A percentile compares a stretch with the other conserved stretches of the same genome.
These are phyloP conservation scores for Pocillopora verrucosa DNA, from an alignment of 64 coral and sea anemone species.

Conservation along the genomic window DNA sequence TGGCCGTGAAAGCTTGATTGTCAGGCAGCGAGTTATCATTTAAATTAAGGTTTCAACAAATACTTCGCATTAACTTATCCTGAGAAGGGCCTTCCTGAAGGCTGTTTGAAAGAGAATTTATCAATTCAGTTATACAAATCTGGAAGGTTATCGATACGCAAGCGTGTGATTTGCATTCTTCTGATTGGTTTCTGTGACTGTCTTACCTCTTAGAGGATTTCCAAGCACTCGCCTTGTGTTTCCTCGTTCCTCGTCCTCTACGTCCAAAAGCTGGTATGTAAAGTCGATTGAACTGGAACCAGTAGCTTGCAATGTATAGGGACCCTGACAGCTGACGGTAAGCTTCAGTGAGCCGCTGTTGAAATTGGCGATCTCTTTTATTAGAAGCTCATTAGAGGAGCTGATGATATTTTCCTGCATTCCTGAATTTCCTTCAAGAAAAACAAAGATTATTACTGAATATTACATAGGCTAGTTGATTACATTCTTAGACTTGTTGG, in stretches of 20 bases:
- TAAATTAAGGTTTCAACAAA: too few relatives aligned
- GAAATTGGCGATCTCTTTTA: constrained; percentile 31
- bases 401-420: background rate
- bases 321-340: constrained; percentile 31
- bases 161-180: background rate
- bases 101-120: background rate
- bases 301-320: constrained; percentile 53
- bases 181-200: too few relatives aligned
- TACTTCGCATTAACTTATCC: too few relatives aligned
- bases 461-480: background rate
- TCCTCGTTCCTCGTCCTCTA: constrained; percentile 13
- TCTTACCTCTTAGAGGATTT: constrained; percentile 62
- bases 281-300: constrained; percentile 61
- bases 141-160: too few relatives aligned
- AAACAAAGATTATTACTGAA: background rate
- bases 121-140: too few relatives aligned
- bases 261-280: constrained; percentile 60
- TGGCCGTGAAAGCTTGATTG: too few relatives aligned
- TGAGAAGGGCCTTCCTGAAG: too few relatives aligned
- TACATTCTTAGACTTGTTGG: too few relatives aligned
- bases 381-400: constrained; percentile 5
- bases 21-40: too few relatives aligned
- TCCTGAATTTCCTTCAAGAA: constrained; percentile 15
- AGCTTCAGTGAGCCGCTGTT: constrained; percentile 33
- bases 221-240: constrained; percentile 30